Base-by-base conservation (phyloP, 2,113 vertebrate species). In the Chaetura pelagica region DNA sequence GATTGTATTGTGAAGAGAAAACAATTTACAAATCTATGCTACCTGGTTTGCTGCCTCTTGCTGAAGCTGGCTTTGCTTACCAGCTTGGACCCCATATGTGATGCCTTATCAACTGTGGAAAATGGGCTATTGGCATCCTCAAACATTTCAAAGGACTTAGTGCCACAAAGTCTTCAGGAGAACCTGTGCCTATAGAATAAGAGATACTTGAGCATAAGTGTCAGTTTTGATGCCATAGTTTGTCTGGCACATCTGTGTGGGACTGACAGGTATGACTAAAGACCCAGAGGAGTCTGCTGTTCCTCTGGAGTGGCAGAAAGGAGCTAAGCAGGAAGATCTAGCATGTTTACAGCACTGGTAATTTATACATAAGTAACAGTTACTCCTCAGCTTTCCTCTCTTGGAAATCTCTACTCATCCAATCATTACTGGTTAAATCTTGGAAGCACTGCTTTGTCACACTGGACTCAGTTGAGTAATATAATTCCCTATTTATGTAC, bases 311-410 rank as follows among this genome's bases (percentile, higher is more conserved):
- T 9, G 34, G 20, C 22, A 49, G 49, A 49, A 49, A 21, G 21
- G 21, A 71, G 10, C 10, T 9, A 3, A 69, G n/a, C 12, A 38
- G 72, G 71, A 38, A 61, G 26, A 8, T 62, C 59, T 38, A 80
- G n/a, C 46, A 16, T 1, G 0, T 32, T 81, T 58, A 32, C 8
- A 40, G n/a, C 13, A 38, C 35, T 58, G 59, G 10, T 34, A 55
- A 34, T 69, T 68, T 42, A 5, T 15, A 2, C 26, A 3, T 21
- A 15, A 42, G 44, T 69, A 68, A 18, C n/a, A 32, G 29, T 24
- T 0, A 0, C 35, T 67, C 13, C 32, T 81, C 0, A 0, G 16
- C 17, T 84, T 83, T 57, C 24, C 24, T 46, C 8, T 38, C 15
- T 34, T 29, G 35, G 19, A 20, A 46, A 57, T 75, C 34, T 63